Base-by-base conservation (phyloP, 1,140 invertebrate species). In the Drosophila ambigua region DNA sequence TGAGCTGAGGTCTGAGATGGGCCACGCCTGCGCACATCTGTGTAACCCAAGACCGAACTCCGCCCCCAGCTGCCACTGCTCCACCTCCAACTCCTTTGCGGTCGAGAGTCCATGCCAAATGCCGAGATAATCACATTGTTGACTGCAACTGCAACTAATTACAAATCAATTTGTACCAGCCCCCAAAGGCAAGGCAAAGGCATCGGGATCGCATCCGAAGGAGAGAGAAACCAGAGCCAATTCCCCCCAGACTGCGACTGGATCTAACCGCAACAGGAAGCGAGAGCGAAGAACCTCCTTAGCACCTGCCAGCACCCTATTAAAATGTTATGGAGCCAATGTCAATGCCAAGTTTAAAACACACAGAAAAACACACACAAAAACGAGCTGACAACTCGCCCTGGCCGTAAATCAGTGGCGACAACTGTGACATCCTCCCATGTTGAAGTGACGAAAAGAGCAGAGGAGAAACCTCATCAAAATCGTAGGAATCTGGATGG, bases 131-230 rank as follows among this genome's bases (percentile, higher is more conserved):
- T 85, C 82, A 78, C 73, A 79, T 61, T 78, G 78, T 88, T 85
- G 82, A 82, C 78, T 87, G 82, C 82, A 79, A 87, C 83, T 87
- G 83, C 83, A 88, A 71, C 83, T 87, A 87, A 87, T 87, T 87
- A 87, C 83, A 88, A 88, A 88, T 87, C 83, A 87, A 87, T 88
- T 87, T 76, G 79, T 76, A 55, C 15, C 69, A 87, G 82, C 82
- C 77, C 72, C 72, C 48, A 61, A 71, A 60, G 52, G 39, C 58
- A 71, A 60, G 52, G 39, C 58, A 73, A 71, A 57, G 43, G 43
- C 41, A 54, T 43, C 51, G 52, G 16, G 20, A 20, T 20, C 1
- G 0, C 23, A 23, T 23, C 23, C 28, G 2, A 73, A 71, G 57
- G 44, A 43, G 51, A 39, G 50, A 48, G 45, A 72, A 39, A 13